These are phyloP conservation scores for Nomia melanderi DNA, from an alignment of 1,140 invertebrate genomes.

Conservation along the genomic window DNA sequence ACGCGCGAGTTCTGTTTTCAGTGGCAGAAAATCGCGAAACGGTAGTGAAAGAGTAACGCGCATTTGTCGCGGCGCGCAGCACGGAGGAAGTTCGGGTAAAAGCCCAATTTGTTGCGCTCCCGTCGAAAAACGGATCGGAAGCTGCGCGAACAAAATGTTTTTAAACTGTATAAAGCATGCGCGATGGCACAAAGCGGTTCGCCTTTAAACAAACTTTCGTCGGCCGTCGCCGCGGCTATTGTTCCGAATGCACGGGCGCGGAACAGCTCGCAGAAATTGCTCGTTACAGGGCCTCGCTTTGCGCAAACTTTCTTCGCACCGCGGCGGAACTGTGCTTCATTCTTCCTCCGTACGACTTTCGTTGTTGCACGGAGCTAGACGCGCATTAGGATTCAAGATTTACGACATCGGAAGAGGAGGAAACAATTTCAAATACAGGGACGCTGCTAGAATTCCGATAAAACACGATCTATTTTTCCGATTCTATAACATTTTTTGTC, in stretches of 20 bases:
- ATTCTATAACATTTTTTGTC: too few species aligned
- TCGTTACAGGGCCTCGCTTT: slow-evolving; percentile 38
- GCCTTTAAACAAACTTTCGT: slow-evolving; percentile 11
- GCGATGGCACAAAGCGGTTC: not conserved
- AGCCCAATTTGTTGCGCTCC: not conserved
- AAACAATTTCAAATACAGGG: too few species aligned
- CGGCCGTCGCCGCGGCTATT: not conserved
- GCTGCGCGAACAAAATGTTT: not conserved
- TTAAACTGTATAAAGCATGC: not conserved
- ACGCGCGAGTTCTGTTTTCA: not conserved
- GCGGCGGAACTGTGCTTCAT: slow-evolving; percentile 17
- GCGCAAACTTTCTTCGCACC: not conserved
- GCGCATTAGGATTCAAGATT: not conserved
- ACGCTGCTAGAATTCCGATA: too few species aligned
- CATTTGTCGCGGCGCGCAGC: too few species aligned
- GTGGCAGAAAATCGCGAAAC: not conserved
- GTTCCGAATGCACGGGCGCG: not conserved
- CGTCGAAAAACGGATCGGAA: not conserved
- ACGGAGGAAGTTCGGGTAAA: not conserved
- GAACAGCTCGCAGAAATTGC: slow-evolving; percentile 49
- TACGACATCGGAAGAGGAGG: not conserved
- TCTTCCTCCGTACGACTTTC: not conserved
- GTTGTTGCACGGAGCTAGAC: not conserved
- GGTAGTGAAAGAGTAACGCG: not conserved
- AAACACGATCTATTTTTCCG: too few species aligned